These are phyloP conservation scores for Anabacerthia variegaticeps DNA, from an alignment of 2,797 vertebrate genomes.

Conservation along the genomic window DNA sequence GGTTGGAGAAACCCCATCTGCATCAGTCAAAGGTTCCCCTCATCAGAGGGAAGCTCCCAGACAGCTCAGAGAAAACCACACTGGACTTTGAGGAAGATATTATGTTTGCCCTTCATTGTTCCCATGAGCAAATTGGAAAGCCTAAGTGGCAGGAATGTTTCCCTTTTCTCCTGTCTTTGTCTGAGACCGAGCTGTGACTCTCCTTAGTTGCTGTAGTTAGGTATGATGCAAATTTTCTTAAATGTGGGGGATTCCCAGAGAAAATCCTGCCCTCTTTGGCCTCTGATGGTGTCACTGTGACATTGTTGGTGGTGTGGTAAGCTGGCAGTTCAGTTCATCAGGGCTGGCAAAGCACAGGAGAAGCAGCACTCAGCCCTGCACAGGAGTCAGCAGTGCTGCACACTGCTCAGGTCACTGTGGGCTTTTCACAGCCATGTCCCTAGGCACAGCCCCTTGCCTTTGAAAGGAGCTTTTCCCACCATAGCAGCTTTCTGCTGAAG, in stretches of 20 bases:
- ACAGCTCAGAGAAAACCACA: neutral
- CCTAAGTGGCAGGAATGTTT: neutral
- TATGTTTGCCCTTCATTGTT: neutral
- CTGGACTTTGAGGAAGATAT: neutral
- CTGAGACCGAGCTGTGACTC: neutral
- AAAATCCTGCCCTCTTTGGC: neutral
- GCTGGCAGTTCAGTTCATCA: neutral
- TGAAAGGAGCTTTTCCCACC: neutral
- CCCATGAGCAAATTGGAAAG: neutral
- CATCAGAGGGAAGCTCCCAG: neutral
- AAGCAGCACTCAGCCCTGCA: neutral
- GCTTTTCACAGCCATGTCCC: neutral
- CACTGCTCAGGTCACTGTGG: neutral
- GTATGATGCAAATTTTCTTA: neutral
- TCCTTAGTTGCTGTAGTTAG: neutral
- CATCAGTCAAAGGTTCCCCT: neutral
- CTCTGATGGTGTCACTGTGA: neutral
- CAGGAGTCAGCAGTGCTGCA: accelerated
- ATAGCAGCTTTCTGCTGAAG: neutral
- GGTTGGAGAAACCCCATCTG: neutral
- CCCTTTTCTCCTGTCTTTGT: neutral
- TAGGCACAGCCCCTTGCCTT: neutral
- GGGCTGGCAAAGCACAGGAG: neutral
- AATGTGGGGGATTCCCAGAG: neutral
- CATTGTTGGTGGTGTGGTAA: neutral